Evolutionary conservation across 1,140 invertebrate species (phyloP), one percentile per base, ranked within the genome.

Genomic region (Bombus picipes): DNA sequence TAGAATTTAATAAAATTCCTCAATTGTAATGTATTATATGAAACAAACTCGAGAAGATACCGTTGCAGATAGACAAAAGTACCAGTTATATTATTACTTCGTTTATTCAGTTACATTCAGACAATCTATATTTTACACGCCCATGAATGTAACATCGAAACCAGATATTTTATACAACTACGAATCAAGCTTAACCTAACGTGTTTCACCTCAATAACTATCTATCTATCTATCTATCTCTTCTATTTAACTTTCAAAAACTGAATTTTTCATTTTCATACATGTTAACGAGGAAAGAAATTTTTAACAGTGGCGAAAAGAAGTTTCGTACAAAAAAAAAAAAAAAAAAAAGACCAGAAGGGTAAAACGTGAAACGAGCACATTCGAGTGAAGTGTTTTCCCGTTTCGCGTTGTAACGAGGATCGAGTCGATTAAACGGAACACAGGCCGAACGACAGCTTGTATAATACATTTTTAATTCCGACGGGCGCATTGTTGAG

Each of bases 381-480:
- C 4, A 28, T 81, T 59, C 28, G 41, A 62, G 22, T 18, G 37
- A 8, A 86, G 22, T 34, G 32, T 47, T 43, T 65, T 28, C 34
- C 34, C n/a, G 76, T 83, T 86, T 65, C 34, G 28, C n/a, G 12
- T 66, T 78, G 32, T 70, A 65, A 75, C 87, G 74, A 68, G 57
- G 73, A 75, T 77, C 32, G 66, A 70, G 47, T 53, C 73, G 76
- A 71, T 87, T 87, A 89, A 87, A 79, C 72, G 81, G 39, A 32
- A 71, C 53, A 74, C 70, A 71, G 59, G 57, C 59, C 70, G 81
- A 81, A 86, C 87, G 86, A 88, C 88, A 92, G 88, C 78, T 91
- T 83, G 89, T 88, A 83, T 94, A 94, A 94, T 95, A 93, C 87
- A 93, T 93, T 94, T 95, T 95, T 94, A 95, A 94, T 95, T 94